Conservation (phyloP, 1,140 invertebrate species). For the Drosophila arawakana region DNA sequence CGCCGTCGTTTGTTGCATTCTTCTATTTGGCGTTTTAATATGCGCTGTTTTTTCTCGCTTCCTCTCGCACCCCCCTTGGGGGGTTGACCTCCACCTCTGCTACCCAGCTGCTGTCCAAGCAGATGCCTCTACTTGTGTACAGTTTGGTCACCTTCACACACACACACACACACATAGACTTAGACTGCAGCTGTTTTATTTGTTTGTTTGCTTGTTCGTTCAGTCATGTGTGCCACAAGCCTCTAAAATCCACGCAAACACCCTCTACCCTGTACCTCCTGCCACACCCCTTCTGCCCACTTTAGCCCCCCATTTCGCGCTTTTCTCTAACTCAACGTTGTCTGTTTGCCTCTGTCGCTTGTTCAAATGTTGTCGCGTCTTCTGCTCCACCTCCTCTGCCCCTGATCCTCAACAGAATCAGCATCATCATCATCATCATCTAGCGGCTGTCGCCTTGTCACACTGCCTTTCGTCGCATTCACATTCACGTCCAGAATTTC, state of each 20-base stretch:
- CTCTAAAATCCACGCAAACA: constrained; percentile 24
- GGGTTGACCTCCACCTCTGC: background rate
- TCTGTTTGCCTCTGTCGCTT: constrained; percentile 59
- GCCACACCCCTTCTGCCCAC: background rate
- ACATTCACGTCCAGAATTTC: constrained; percentile 13
- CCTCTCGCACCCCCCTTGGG: constrained; percentile 7
- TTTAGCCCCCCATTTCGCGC: background rate
- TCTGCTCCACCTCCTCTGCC: constrained; percentile 23
- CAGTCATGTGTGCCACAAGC: constrained; percentile 69
- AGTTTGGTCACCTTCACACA: constrained; percentile 70
- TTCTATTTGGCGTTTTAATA: constrained; percentile 82
- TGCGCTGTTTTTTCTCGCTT: constrained; percentile 71
- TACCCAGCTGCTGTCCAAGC: constrained; percentile 6
- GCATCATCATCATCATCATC: constrained; percentile 6
- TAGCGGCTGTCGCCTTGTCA: constrained; percentile 55
- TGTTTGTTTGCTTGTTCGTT: constrained; percentile 78
- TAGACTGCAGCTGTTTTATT: constrained; percentile 58
- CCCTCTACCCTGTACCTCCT: constrained; percentile 1
- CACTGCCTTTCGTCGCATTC: constrained; percentile 69
- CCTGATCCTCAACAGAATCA: background rate
- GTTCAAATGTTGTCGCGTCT: constrained; percentile 66
- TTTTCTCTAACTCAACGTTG: constrained; percentile 33
- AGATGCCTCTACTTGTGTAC: constrained; percentile 37
- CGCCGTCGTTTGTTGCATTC: constrained; percentile 55
- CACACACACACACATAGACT: constrained; percentile 4